Percentiles rank a stretch among this genome's conserved stretches.
These are phyloP conservation scores for Isotomurus palustris DNA, from an alignment of 2,888 invertebrate species.

Conservation along the genomic window DNA sequence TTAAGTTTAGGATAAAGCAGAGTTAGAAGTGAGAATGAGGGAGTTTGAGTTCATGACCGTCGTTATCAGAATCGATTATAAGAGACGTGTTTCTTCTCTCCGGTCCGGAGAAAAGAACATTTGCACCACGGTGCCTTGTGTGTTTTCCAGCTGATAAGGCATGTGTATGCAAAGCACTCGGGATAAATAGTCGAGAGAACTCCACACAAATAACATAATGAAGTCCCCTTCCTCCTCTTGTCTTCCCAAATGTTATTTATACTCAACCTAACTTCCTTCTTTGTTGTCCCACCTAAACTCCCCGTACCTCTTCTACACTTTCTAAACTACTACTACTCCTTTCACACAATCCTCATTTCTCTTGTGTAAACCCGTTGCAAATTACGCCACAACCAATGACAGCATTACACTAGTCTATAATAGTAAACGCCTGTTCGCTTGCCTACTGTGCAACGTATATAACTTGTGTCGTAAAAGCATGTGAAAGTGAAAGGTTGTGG, in stretches of 20 bases:
- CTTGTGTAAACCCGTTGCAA: too few species aligned
- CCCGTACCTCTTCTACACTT: too few species aligned
- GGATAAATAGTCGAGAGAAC: slow-evolving; percentile 5
- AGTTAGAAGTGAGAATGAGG: slow-evolving; percentile 2
- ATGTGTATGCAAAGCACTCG: slow-evolving; percentile 10
- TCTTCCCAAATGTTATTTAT: slow-evolving; percentile 8
- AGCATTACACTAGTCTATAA: too few species aligned
- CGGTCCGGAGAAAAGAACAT: not conserved
- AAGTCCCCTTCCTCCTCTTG: not conserved
- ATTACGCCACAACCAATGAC: too few species aligned
- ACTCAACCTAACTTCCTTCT: not conserved
- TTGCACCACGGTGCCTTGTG: not conserved
- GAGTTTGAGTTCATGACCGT: slow-evolving; percentile 6
- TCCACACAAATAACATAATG: slow-evolving; percentile 1
- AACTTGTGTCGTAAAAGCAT: too few species aligned
- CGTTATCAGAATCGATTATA: slow-evolving; percentile 14
- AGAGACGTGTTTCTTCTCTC: slow-evolving; percentile 4
- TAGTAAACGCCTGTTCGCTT: too few species aligned
- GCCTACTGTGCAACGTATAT: too few species aligned
- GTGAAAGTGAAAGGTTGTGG: too few species aligned
- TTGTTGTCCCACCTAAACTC: not conserved
- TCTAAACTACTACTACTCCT: too few species aligned
- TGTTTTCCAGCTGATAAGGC: slow-evolving; percentile 3
- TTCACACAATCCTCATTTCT: too few species aligned
- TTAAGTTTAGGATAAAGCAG: slow-evolving; percentile 4